Evolutionary conservation across 1,140 invertebrate species (phyloP), one percentile per base, ranked within the genome.

Genomic region (Maconellicoccus hirsutus): DNA sequence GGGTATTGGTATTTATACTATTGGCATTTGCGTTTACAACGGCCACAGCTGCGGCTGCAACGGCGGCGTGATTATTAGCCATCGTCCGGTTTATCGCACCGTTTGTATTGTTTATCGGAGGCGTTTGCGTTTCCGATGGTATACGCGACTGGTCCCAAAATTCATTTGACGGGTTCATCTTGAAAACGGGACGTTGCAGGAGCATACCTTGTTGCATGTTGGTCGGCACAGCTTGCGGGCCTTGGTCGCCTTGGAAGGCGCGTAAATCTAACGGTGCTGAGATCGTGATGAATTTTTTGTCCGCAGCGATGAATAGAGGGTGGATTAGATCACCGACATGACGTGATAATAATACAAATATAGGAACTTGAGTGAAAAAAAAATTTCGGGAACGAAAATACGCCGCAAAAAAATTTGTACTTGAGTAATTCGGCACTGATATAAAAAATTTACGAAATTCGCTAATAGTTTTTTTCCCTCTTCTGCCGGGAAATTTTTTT

Each of bases 121-220:
- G 14, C 52, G 66, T 70, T 42, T 26, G 70, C 33, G 69, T 26
- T 12, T 42, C 61, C 22, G 72, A 38, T n/a, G 72, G 73, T 33
- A 75, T 74, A 21, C 76, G 66, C 19, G 73, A 66, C 27, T 75
- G 75, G 22, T 76, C 74, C 76, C 76, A 77, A 52, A 75, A 76
- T 59, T 77, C 76, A 6, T 74, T 71, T 12, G 74, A 71, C 29
- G 76, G 76, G 71, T 77, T 77, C 76, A 77, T 77, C 71, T 77
- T 77, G 74, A 77, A 77, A 69, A 77, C 76, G 19, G 76, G 76
- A 71, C 76, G 71, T 71, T 77, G 76, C 69, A 77, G 74, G 69
- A 77, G 74, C 70, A 77, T 76, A 33, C 76, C 73, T 71, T 76
- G 75, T 69, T 76, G 72, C 22, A 76, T 74, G 70, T 76, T 75